Evolutionary conservation across 2,113 vertebrate genomes (phyloP), one percentile per base, ranked within the genome.

Genomic region (Rhinopithecus roxellana): DNA sequence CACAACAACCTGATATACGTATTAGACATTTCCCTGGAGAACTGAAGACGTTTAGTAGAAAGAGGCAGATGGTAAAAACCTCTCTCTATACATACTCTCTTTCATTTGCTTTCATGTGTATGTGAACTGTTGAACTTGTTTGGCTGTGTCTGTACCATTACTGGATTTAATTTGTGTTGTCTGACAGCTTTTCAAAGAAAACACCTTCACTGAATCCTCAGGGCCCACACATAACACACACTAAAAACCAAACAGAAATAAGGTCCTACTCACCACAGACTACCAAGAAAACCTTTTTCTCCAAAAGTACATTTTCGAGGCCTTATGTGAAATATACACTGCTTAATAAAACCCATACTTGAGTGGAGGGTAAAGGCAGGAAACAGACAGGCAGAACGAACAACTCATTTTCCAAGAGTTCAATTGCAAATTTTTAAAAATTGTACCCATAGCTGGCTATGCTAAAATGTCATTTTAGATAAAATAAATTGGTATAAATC

Each of bases 101-200:
- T 32, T 84, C 61, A 80, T 87, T 93, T 84, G 8, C 91, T 94
- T 95, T 79, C 91, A 83, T 86, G 91, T 95, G 78, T 64, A 57
- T 84, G 70, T 84, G 87, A 97, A 93, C 83, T 81, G 32, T 22
- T 55, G 75, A 94, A 97, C 64, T 87, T 35, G 59, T 94, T 97
- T 79, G 79, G 11, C 79, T 70, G 16, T 90, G 80, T 89, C 90
- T 97, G 16, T 90, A 90, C 80, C 94, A 88, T 92, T 88, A 95
- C 8, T 84, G 81, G 75, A 93, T 97, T 97, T 96, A 90, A 96
- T 96, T 90, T 93, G 40, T 90, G 50, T 81, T 88, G 40, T 86
- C 75, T 88, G 72, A 96, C 83, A 95, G 87, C 80, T 90, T 97
- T 97, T 75, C 92, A 92, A 93, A 94, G 80, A 93, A 97, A 95